Evolutionary conservation across 2,888 invertebrate genomes (phyloP), one percentile per base, ranked within the genome.

Genomic region (Cerceris ruficornis): DNA sequence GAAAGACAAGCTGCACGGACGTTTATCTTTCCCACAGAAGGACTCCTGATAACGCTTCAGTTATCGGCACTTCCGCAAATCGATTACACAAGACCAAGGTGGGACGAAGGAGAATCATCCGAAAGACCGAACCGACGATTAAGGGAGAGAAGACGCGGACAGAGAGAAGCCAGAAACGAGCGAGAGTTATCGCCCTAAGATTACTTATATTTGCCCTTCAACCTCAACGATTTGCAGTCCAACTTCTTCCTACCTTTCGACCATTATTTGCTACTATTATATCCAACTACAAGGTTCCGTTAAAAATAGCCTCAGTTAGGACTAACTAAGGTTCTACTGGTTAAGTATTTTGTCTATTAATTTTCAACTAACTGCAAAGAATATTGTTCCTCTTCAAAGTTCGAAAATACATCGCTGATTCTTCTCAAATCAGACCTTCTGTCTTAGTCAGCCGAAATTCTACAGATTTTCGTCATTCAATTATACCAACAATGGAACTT

Each of bases 61-160:
- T 85, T 85, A 85, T 85, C 83, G 85, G 61, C 75, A 77, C 77
- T 85, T 85, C 84, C 84, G 82, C 82, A 81, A 84, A 84, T 85
- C 85, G 82, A 83, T 85, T 85, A 80, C 75, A 84, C 72, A 68
- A 79, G 62, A 71, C 69, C 59, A 69, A 74, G 66, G 54, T 59
- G 50, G 46, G 67, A 73, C 79, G 59, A 73, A 75, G 66, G 60
- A 68, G 65, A n/a, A 39, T 42, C 15, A 49, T 60, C 59, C n/a
- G 59, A 50, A 14, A 13, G 75, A 62, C 68, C 39, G 17, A 46
- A 28, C n/a, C 13, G 74, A 59, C 74, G 76, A 76, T 73, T 68
- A 68, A 62, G 58, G 39, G 67, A 50, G 59, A 62, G 61, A 67
- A 62, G 55, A 72, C 50, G 52, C 11, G 61, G 54, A 57, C 41